phyloP scores from a whole-genome alignment of 2,113 vertebrate genomes.

The Hypomesus transpacificus region DNA sequence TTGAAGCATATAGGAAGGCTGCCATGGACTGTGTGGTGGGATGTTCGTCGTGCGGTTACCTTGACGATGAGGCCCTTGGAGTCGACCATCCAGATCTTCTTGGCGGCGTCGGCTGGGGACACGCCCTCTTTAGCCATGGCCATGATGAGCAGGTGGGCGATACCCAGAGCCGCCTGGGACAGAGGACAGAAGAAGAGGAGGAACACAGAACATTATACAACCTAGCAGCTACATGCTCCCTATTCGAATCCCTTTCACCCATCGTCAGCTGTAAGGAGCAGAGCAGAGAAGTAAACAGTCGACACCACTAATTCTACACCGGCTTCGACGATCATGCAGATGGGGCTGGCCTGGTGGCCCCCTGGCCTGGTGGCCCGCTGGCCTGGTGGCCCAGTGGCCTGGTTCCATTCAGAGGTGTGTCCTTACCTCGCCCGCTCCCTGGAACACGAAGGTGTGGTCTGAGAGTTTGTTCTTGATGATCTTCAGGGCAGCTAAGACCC shows the following conservation, averaged over 20 bases:
- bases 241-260: too few species aligned
- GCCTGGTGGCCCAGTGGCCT: too few species aligned
- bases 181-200: neutral
- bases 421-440: constrained; percentile 93
- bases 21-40: neutral
- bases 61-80: constrained; percentile 93
- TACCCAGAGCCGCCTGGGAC: constrained; percentile 89
- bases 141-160: constrained; percentile 90
- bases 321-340: too few species aligned
- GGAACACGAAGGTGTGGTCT: constrained; percentile 94
- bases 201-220: neutral
- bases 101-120: constrained; percentile 76
- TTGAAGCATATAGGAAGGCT: neutral
- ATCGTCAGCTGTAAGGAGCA: too few species aligned
- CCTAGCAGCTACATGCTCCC: neutral
- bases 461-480: constrained; percentile 90
- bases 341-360: too few species aligned
- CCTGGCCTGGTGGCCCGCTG: too few species aligned
- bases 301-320: too few species aligned
- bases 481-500: constrained; percentile 85
- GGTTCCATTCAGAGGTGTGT: too few species aligned
- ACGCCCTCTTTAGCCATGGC: constrained; percentile 90
- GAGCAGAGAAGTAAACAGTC: too few species aligned
- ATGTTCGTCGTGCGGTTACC: constrained; percentile 65
- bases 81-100: constrained; percentile 97